These are phyloP conservation scores for Indicator indicator DNA, from an alignment of 2,113 vertebrate genomes.

Conservation along the genomic window DNA sequence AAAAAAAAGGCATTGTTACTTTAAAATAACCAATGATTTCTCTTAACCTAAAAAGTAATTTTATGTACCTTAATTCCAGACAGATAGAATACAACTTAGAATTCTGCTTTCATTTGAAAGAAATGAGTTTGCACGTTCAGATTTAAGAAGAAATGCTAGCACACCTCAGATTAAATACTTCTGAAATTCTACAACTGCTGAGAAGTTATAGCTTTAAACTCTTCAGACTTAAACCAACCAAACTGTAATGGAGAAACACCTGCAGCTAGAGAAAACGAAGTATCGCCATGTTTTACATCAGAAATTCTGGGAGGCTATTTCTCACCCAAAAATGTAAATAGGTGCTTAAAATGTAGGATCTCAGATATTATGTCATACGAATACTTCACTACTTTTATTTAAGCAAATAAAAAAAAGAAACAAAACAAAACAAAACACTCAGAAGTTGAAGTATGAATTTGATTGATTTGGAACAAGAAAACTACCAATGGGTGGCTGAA, in stretches of 20 bases:
- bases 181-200: background rate
- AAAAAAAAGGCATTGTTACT: background rate
- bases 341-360: background rate
- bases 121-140: background rate
- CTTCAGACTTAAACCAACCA: background rate
- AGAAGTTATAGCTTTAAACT: background rate
- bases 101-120: background rate
- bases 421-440: no score
- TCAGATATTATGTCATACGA: fast-evolving
- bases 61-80: background rate
- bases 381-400: background rate
- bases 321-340: background rate
- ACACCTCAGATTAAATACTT: background rate
- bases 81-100: background rate
- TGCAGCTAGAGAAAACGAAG: background rate
- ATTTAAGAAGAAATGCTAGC: background rate
- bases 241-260: background rate
- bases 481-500: fast-evolving
- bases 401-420: background rate
- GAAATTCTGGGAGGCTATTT: background rate
- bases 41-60: background rate
- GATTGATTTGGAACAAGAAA: background rate
- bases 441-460: background rate
- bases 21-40: background rate
- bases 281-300: background rate